Conservation (phyloP, 2,888 invertebrate species). For the Druceiella hillmani region DNA sequence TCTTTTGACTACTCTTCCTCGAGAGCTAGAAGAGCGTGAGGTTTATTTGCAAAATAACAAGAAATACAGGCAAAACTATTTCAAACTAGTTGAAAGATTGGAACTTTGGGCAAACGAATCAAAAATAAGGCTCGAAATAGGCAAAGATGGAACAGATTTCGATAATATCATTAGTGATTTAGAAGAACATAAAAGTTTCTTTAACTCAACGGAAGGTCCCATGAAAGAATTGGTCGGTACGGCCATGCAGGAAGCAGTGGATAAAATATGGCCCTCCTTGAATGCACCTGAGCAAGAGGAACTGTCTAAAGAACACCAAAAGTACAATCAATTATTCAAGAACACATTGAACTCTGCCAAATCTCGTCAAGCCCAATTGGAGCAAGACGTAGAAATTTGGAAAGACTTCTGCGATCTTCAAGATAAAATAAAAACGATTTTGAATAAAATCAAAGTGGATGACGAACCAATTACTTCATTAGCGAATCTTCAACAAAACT, state of each 20-base stretch:
- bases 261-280: slow-evolving; percentile 84
- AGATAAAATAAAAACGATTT: slow-evolving; percentile 69
- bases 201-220: slow-evolving; percentile 65
- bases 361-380: slow-evolving; percentile 70
- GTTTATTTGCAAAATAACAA: slow-evolving; percentile 76
- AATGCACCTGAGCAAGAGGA: slow-evolving; percentile 77
- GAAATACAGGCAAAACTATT: slow-evolving; percentile 70
- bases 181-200: slow-evolving; percentile 84
- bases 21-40: slow-evolving; percentile 74
- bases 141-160: slow-evolving; percentile 83
- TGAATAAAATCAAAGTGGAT: slow-evolving; percentile 69
- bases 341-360: slow-evolving; percentile 81
- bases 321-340: slow-evolving; percentile 74
- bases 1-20: slow-evolving; percentile 68
- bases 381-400: slow-evolving; percentile 81
- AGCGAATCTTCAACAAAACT: slow-evolving; percentile 75
- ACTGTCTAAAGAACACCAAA: slow-evolving; percentile 73
- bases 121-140: slow-evolving; percentile 67
- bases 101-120: slow-evolving; percentile 82
- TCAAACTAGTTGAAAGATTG: slow-evolving; percentile 69
- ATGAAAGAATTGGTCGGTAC: slow-evolving; percentile 77
- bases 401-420: slow-evolving; percentile 74
- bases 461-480: slow-evolving; percentile 76
- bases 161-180: slow-evolving; percentile 77
- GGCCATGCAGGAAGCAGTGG: slow-evolving; percentile 76